Base-by-base conservation (phyloP, 1,140 invertebrate genomes). In the Apis mellifera region DNA sequence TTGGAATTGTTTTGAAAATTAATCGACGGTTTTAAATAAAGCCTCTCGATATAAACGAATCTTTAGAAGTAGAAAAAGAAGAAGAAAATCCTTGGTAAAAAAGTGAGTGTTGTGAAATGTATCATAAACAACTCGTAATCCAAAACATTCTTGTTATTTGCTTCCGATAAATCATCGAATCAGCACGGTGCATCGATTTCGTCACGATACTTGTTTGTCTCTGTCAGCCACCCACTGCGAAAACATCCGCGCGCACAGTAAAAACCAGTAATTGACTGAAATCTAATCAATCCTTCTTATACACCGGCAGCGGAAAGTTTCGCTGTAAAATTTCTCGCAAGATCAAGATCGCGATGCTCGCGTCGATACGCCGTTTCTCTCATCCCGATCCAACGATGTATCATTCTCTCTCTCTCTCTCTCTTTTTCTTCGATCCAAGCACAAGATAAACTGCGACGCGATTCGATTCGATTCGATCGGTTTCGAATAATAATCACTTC, bases 181-280 rank as follows among this genome's bases (percentile, higher is more conserved):
- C 64, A 76, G 62, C 69, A 55, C 52, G 64, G 32, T 26, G 54
- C 57, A 62, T 55, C 42, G 69, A n/a, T 71, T 54, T 77, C 54
- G 48, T 83, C 80, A 74, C 74, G 55, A 66, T 59, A 9, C 81
- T 73, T 79, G 66, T 82, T 83, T 23, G 71, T 76, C 32, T 65
- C 19, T 60, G 23, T 48, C 77, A 80, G 72, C 80, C 90, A 89
- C 86, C 89, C 88, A 89, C 90, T 65, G 83, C 73, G 81, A 84
- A 85, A 89, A 81, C 86, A 87, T 78, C 83, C 62, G 78, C 17
- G 12, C 48, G 12, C n/a, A 82, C 78, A 75, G 60, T 32, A 84
- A 84, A 69, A 84, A 82, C 76, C 81, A 78, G 59, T 82, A 90
- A 90, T 90, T 90, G 87, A 78, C 84, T 85, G 83, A 82, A 89